A percentile compares a stretch with the other conserved stretches of the same genome.
Conservation (phyloP, 2,113 vertebrate species). For the Pampusana beccarii region DNA sequence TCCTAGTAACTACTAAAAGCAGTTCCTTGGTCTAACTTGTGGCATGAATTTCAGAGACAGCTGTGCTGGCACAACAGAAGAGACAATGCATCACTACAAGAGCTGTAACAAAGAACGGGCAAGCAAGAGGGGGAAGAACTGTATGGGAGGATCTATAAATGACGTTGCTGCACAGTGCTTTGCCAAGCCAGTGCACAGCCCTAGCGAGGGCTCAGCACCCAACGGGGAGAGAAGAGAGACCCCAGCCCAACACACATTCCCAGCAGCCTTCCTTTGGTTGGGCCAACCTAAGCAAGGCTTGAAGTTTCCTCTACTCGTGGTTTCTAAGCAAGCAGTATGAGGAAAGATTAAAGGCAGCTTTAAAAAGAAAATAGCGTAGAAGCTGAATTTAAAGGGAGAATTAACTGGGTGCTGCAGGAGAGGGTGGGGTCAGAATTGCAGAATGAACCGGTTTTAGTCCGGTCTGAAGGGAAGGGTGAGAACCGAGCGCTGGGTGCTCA, state of each 20-base stretch:
- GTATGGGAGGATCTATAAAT: not conserved
- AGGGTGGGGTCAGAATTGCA: constrained; percentile 36
- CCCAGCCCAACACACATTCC: not conserved
- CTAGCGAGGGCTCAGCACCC: not conserved
- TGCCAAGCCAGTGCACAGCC: not conserved
- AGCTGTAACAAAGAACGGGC: not conserved
- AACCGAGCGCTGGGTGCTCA: not conserved
- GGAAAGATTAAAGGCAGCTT: constrained; percentile 5
- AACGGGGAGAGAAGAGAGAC: not conserved
- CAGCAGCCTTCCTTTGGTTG: not conserved
- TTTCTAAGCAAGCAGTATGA: not conserved
- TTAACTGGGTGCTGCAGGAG: constrained; percentile 32
- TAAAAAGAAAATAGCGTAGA: not conserved
- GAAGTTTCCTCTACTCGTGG: not conserved
- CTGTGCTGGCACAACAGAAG: constrained; percentile 12
- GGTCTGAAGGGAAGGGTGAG: constrained; percentile 30
- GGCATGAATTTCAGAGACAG: not conserved
- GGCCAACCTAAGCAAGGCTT: not conserved
- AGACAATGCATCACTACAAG: not conserved
- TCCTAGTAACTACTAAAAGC: not conserved
- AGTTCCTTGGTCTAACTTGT: not conserved
- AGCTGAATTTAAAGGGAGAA: not conserved
- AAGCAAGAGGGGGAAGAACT: not conserved
- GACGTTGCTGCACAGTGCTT: not conserved
- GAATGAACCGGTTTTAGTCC: not conserved